These are phyloP conservation scores for Parascotia fuliginaria DNA, from an alignment of 2,888 invertebrate species.

Conservation along the genomic window DNA sequence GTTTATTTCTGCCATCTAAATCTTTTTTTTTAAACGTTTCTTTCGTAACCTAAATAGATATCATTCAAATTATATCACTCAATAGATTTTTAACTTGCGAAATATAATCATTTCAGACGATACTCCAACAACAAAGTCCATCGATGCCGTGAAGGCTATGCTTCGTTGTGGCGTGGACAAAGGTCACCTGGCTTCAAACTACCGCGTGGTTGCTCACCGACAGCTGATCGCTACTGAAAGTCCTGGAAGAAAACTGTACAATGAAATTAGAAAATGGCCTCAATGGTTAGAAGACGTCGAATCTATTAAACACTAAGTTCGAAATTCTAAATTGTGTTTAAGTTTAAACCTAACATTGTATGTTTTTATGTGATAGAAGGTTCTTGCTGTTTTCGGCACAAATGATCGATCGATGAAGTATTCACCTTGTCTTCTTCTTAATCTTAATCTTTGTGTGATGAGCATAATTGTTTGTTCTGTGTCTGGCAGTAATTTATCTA, in stretches of 20 bases:
- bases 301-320: constrained; percentile 46
- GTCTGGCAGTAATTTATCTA: too few relatives aligned
- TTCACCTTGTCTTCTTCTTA: too few relatives aligned
- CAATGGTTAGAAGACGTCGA: constrained; percentile 68
- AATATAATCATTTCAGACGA: constrained; percentile 71
- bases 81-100: background rate
- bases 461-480: too few relatives aligned
- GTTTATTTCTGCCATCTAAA: too few relatives aligned
- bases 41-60: too few relatives aligned
- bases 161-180: constrained; percentile 86
- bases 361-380: too few relatives aligned
- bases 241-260: constrained; percentile 76
- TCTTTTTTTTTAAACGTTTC: too few relatives aligned
- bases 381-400: too few relatives aligned
- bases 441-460: too few relatives aligned
- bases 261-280: constrained; percentile 76
- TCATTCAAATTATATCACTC: too few relatives aligned
- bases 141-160: constrained; percentile 83
- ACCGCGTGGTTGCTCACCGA: constrained; percentile 87
- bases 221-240: constrained; percentile 74
- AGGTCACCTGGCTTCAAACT: constrained; percentile 85
- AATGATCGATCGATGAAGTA: too few relatives aligned
- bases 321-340: background rate
- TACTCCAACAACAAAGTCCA: constrained; percentile 83
- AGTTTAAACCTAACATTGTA: too few relatives aligned